A percentile compares a stretch with the other conserved stretches of the same genome.
Conservation (phyloP, 2,888 invertebrate genomes). For the Bibio marci region DNA sequence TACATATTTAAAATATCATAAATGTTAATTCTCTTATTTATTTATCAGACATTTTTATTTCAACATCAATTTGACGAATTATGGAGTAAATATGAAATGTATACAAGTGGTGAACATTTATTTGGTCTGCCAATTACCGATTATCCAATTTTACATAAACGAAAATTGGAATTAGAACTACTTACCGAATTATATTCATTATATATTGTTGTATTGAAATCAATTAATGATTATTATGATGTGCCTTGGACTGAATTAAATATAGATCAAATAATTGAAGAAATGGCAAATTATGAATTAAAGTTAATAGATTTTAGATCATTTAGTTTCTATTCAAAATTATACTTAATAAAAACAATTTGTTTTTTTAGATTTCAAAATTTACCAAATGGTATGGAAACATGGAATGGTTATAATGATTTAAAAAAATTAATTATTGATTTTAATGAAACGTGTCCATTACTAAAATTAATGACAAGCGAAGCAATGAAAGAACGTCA, state of each 20-base stretch:
- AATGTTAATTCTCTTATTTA: slow-evolving; percentile 2
- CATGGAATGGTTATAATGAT: slow-evolving; percentile 76
- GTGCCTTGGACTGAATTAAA: slow-evolving; percentile 71
- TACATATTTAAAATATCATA: neutral
- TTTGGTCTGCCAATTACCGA: slow-evolving; percentile 72
- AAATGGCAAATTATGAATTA: slow-evolving; percentile 67
- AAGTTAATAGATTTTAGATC: slow-evolving; percentile 32
- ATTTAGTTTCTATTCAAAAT: neutral
- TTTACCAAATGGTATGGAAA: slow-evolving; percentile 67
- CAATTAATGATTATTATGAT: slow-evolving; percentile 73
- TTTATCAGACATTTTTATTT: slow-evolving; percentile 45
- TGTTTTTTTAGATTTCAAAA: slow-evolving; percentile 42
- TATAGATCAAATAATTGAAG: slow-evolving; percentile 61
- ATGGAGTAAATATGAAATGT: slow-evolving; percentile 66
- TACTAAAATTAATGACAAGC: slow-evolving; percentile 75
- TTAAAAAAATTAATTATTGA: slow-evolving; percentile 80
- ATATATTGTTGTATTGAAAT: slow-evolving; percentile 69
- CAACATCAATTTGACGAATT: slow-evolving; percentile 70
- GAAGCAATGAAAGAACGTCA: slow-evolving; percentile 71
- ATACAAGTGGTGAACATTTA: slow-evolving; percentile 64
- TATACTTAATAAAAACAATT: too few relatives aligned
- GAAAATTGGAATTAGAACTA: slow-evolving; percentile 70
- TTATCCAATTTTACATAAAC: slow-evolving; percentile 60
- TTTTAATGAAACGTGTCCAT: slow-evolving; percentile 73
- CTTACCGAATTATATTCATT: slow-evolving; percentile 61